These are phyloP conservation scores for Ephialtes manifestator DNA, from an alignment of 2,888 invertebrate genomes.

Conservation along the genomic window DNA sequence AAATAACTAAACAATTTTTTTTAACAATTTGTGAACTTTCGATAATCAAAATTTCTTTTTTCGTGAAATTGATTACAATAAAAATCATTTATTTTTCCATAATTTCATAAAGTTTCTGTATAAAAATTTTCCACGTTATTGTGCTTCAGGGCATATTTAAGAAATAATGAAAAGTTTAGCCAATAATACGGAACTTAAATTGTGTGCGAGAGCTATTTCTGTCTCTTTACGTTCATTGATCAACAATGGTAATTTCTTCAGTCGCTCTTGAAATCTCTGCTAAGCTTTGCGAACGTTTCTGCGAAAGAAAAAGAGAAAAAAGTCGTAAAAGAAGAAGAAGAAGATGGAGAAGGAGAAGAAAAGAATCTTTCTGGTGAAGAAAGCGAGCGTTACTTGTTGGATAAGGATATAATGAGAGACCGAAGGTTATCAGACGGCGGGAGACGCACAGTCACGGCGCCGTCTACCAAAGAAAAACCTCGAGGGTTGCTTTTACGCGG, in stretches of 20 bases:
- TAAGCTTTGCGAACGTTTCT: neutral
- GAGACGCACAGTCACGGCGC: constrained; percentile 34
- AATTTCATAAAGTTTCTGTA: no score
- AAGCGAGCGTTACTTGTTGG: constrained; percentile 1
- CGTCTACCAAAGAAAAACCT: constrained; percentile 14
- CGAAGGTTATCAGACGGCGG: constrained; percentile 51
- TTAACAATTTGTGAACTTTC: no score
- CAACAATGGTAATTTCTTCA: neutral
- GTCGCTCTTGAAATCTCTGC: neutral
- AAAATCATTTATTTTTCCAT: no score
- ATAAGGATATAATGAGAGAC: constrained; percentile 30
- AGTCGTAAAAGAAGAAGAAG: no score
- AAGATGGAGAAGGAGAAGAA: neutral
- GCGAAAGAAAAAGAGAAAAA: neutral
- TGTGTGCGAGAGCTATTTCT: neutral
- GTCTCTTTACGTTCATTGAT: neutral
- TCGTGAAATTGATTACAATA: no score
- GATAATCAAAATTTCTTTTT: no score
- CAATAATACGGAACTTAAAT: neutral
- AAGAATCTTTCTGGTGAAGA: neutral
- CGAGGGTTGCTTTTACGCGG: constrained; percentile 52
- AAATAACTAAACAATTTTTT: no score
- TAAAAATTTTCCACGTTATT: neutral
- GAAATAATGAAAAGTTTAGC: neutral
- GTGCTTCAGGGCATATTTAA: neutral